Conservation (phyloP, 1,140 invertebrate genomes). For the Anadara kagoshimensis region DNA sequence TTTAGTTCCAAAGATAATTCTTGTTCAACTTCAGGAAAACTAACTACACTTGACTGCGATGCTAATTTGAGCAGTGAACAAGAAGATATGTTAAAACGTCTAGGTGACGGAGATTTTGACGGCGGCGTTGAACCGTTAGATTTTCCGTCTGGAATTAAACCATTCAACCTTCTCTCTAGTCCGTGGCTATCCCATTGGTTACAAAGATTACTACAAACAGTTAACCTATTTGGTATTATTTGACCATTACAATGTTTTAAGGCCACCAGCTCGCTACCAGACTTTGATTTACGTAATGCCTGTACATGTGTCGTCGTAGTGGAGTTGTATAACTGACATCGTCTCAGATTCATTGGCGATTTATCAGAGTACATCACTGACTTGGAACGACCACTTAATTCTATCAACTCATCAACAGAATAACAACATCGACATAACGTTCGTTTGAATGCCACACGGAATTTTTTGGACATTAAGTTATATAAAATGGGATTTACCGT, state of each 20-base stretch:
- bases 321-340: slow-evolving; percentile 11
- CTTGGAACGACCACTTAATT: slow-evolving; percentile 40
- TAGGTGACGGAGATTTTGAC: neutral
- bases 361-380: slow-evolving; percentile 43
- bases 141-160: neutral
- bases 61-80: slow-evolving; percentile 24
- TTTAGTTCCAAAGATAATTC: slow-evolving; percentile 29
- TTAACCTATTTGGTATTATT: slow-evolving; percentile 2
- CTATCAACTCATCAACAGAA: slow-evolving; percentile 34
- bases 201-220: neutral
- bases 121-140: neutral
- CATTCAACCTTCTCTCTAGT: slow-evolving; percentile 7
- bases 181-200: slow-evolving; percentile 6
- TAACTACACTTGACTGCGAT: slow-evolving; percentile 32
- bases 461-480: slow-evolving; percentile 79
- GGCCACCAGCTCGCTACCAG: slow-evolving; percentile 8
- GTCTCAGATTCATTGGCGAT: slow-evolving; percentile 14
- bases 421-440: slow-evolving; percentile 53
- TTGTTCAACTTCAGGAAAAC: slow-evolving; percentile 38
- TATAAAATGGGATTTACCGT: slow-evolving; percentile 79
- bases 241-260: slow-evolving; percentile 8
- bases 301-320: neutral
- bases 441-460: slow-evolving; percentile 75
- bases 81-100: slow-evolving; percentile 17
- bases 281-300: slow-evolving; percentile 12